Percentiles rank a stretch among this genome's conserved stretches.
These are phyloP conservation scores for Drosophila serrata DNA, from an alignment of 1,140 invertebrate genomes.

Conservation along the genomic window DNA sequence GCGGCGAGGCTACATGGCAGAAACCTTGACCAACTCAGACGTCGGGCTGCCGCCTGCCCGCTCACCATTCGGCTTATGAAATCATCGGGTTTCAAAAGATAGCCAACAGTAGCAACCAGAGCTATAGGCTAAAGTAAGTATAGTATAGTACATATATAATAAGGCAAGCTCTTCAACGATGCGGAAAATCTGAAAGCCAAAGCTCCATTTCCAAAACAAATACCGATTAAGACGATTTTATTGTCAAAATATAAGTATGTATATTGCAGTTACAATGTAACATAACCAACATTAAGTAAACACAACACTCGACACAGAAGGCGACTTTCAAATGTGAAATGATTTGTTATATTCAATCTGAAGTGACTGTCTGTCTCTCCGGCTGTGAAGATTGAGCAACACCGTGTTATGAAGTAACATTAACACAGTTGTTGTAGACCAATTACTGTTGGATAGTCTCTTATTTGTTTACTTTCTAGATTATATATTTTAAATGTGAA, in stretches of 20 bases:
- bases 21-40: conserved; percentile 77
- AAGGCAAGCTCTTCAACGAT: conserved; percentile 49
- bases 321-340: conserved; percentile 38
- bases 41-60: conserved; percentile 21
- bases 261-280: conserved; percentile 11
- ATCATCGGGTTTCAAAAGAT: conserved; percentile 74
- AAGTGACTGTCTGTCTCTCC: conserved; percentile 18
- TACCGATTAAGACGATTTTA: conserved; percentile 24
- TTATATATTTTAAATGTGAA: conserved; percentile 4
- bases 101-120: conserved; percentile 50
- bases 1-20: conserved; percentile 45
- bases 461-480: conserved; percentile 17
- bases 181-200: conserved; percentile 75
- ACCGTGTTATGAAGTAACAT: conserved; percentile 34
- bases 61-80: conserved; percentile 49
- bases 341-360: conserved; percentile 39
- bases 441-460: conserved; percentile 14
- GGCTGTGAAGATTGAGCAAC: conserved; percentile 25
- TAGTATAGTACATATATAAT: conserved; percentile 20
- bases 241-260: conserved; percentile 2
- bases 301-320: conserved; percentile 10
- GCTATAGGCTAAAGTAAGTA: background rate
- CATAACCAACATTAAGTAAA: conserved; percentile 10
- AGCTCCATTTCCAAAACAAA: conserved; percentile 30
- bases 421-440: conserved; percentile 13